phyloP scores from a whole-genome alignment of 1,140 invertebrate genomes.

The Onthophagus taurus region DNA sequence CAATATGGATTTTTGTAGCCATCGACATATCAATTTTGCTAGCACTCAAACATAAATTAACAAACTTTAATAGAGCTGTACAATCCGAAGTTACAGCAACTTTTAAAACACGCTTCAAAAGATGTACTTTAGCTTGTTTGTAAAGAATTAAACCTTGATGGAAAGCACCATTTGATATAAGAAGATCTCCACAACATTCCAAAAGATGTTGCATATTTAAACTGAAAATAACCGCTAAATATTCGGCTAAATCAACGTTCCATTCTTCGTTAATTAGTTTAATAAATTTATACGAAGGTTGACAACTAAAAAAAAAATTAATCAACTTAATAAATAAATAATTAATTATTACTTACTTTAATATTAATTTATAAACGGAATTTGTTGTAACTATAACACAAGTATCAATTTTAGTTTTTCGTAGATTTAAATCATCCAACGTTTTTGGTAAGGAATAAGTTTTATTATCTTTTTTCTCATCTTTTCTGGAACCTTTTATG shows the following conservation, averaged over 20 bases:
- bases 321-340: background rate
- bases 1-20: constrained; percentile 54
- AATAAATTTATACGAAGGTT: constrained; percentile 57
- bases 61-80: constrained; percentile 54
- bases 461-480: constrained; percentile 25
- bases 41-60: constrained; percentile 47
- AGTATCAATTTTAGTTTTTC: constrained; percentile 47
- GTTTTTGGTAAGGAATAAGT: constrained; percentile 38
- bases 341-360: constrained; percentile 43
- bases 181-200: constrained; percentile 62
- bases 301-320: constrained; percentile 40
- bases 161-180: constrained; percentile 53
- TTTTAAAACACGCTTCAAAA: constrained; percentile 62
- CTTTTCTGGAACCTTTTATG: constrained; percentile 24
- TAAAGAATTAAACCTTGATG: constrained; percentile 59
- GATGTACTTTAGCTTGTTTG: constrained; percentile 56
- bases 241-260: constrained; percentile 47
- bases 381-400: constrained; percentile 62
- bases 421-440: constrained; percentile 43
- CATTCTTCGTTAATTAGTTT: constrained; percentile 48
- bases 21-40: constrained; percentile 48
- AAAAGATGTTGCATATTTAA: constrained; percentile 59
- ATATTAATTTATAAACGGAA: constrained; percentile 56
- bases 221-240: constrained; percentile 48
- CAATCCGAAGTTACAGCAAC: constrained; percentile 62